Base-by-base conservation (phyloP, 1,140 invertebrate species). In the Musca vetustissima region DNA sequence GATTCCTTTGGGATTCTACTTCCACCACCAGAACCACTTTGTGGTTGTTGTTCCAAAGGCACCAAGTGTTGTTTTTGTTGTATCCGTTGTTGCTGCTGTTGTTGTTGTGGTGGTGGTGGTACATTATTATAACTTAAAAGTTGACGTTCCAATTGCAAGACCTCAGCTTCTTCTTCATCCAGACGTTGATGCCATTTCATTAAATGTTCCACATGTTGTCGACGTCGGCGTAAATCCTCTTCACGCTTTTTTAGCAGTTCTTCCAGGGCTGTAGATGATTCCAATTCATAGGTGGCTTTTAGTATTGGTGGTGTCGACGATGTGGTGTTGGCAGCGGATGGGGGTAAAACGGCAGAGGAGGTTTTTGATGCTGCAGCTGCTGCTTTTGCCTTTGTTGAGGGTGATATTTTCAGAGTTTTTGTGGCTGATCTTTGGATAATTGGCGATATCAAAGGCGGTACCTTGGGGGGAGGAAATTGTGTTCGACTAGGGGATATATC, bases 101-200 rank as follows among this genome's bases (percentile, higher is more conserved):
- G 64, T 66, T 61, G 32, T 48, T 70, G 24, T 22, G n/a, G 55
- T 48, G 28, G 32, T 14, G 64, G 53, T 24, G 14, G 50, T n/a
- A 36, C 50, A 65, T 55, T 69, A 70, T 67, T 73, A 17, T 48
- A 70, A 6, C 59, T 68, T 19, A 70, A 25, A 8, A 75, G 64
- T 32, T 69, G 24, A 21, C 53, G 67, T 59, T 75, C 73, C 68
- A 75, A 65, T 49, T 72, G 22, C 14, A 72, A 22, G 13, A 75
- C 64, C 24, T 75, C 69, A 28, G 69, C 49, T 64, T 75, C 73
- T 70, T 75, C 73, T 22, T 69, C 61, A 59, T 75, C 72, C 1
- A 75, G 55, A 14, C 69, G 67, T 25, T 70, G 67, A 64, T 75
- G 73, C 73, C 73, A 75, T 68, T 71, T 64, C 28, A 75, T 64